Evolutionary conservation across 1,140 invertebrate species (phyloP).

Genomic region (Drosophila subobscura): DNA sequence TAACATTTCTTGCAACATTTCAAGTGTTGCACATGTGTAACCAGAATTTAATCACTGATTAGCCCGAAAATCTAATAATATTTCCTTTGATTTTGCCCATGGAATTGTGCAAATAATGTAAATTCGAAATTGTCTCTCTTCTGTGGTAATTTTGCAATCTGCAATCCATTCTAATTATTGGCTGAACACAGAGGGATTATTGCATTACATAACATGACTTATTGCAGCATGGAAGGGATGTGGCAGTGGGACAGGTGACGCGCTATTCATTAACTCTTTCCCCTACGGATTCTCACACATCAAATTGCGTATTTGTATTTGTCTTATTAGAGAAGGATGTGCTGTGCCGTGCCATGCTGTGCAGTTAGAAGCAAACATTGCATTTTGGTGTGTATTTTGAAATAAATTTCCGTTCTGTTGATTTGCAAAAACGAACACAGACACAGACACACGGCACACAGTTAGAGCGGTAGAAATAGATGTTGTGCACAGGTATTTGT

Average conservation of each 20-base stretch:
- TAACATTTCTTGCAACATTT: too few species aligned
- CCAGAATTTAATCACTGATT: too few species aligned
- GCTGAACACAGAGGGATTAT: slow-evolving; percentile 22
- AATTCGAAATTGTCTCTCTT: too few species aligned
- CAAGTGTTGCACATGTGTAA: too few species aligned
- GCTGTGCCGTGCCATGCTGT: slow-evolving; percentile 22
- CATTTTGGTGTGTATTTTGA: slow-evolving; percentile 66
- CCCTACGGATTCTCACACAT: not conserved
- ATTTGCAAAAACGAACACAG: slow-evolving; percentile 54
- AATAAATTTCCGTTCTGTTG: slow-evolving; percentile 78
- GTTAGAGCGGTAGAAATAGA: too few species aligned
- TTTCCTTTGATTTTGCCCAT: too few species aligned
- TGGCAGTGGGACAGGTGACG: slow-evolving; percentile 7
- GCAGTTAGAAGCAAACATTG: slow-evolving; percentile 43
- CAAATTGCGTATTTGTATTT: slow-evolving; percentile 23
- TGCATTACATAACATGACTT: slow-evolving; percentile 26
- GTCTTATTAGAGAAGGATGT: slow-evolving; percentile 69
- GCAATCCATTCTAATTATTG: slow-evolving; percentile 15
- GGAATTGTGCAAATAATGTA: too few species aligned
- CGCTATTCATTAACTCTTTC: slow-evolving; percentile 41
- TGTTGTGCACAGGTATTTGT: slow-evolving; percentile 19
- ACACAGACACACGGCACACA: not conserved
- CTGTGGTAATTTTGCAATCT: too few species aligned
- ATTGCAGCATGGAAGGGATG: not conserved
- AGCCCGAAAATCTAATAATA: too few species aligned